These are phyloP conservation scores for Conger conger DNA, from an alignment of 2,113 vertebrate genomes.

Conservation along the genomic window DNA sequence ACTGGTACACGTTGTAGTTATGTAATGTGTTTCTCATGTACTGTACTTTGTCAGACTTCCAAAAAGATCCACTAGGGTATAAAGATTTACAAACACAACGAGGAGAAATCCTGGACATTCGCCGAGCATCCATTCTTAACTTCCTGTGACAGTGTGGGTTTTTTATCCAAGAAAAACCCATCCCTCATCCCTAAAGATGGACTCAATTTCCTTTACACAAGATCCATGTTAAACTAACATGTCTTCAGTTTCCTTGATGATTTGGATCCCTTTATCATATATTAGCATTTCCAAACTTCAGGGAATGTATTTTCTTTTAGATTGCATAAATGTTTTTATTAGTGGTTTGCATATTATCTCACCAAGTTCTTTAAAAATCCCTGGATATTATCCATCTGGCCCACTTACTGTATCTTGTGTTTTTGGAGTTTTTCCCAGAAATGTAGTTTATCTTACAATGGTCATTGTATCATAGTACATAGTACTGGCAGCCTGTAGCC, in stretches of 20 bases:
- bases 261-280: not conserved
- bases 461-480: not conserved
- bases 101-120: not conserved
- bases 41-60: not conserved
- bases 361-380: not conserved
- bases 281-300: not conserved
- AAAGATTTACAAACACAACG: not conserved
- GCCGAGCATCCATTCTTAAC: not conserved
- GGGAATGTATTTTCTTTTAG: not conserved
- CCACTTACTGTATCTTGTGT: not conserved
- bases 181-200: not conserved
- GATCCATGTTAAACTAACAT: not conserved
- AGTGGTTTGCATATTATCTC: constrained; percentile 4
- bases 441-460: not conserved
- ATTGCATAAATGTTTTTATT: not conserved
- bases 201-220: not conserved
- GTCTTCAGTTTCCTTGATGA: not conserved
- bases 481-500: no score
- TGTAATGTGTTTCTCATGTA: not conserved
- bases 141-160: not conserved
- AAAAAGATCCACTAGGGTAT: not conserved
- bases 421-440: not conserved
- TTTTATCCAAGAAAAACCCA: not conserved
- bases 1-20: not conserved
- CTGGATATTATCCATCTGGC: not conserved